phyloP scores from a whole-genome alignment of 1,140 invertebrate genomes.

The Lucilia sericata region DNA sequence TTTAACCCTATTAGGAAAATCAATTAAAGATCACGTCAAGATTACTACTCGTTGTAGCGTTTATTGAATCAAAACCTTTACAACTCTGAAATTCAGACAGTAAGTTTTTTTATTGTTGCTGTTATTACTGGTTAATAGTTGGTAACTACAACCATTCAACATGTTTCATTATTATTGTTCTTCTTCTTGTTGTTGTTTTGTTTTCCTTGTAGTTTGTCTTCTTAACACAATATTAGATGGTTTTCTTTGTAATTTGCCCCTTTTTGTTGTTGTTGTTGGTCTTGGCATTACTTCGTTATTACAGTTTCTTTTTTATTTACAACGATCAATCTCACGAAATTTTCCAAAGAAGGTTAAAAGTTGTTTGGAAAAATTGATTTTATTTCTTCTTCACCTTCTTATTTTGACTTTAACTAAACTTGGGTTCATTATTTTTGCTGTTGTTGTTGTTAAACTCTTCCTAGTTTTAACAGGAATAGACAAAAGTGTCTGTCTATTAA shows the following conservation, averaged over 20 bases:
- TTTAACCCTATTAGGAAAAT: no score
- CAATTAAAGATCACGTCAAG: no score
- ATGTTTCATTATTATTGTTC: constrained; percentile 1
- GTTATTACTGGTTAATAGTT: constrained; percentile 11
- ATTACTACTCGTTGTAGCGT: no score
- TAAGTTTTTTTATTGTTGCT: constrained; percentile 13
- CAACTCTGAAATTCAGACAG: neutral
- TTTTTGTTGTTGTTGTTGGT: neutral
- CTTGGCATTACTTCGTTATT: neutral
- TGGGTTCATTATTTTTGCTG: neutral
- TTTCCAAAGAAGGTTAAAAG: constrained; percentile 22
- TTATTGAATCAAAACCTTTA: neutral
- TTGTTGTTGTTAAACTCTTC: neutral
- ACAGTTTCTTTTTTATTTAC: neutral
- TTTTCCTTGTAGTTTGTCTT: constrained; percentile 1
- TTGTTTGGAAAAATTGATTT: constrained; percentile 39
- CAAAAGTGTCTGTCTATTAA: no score
- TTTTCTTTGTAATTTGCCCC: neutral
- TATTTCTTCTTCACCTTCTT: neutral
- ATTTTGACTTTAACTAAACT: no score
- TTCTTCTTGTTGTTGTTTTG: neutral
- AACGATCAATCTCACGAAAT: constrained; percentile 36
- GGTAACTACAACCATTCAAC: constrained; percentile 22
- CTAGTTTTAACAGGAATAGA: neutral
- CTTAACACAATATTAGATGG: constrained; percentile 17